phyloP scores from a whole-genome alignment of 1,140 invertebrate species.

The Daktulosphaira vitifoliae region DNA sequence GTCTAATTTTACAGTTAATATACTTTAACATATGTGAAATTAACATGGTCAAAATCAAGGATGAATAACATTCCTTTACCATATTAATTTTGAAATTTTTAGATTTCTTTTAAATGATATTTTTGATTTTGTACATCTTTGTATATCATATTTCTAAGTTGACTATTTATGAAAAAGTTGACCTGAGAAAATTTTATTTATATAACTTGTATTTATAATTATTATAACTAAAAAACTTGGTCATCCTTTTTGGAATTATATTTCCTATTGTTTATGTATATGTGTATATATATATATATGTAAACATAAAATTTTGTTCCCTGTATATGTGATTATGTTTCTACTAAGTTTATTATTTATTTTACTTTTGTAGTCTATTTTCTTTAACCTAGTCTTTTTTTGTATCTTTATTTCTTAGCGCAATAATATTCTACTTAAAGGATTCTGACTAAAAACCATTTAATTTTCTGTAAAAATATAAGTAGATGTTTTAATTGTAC shows the following conservation, averaged over 20 bases:
- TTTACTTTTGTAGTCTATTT: constrained; percentile 30
- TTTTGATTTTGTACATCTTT: too few relatives aligned
- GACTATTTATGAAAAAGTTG: background rate
- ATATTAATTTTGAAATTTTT: background rate
- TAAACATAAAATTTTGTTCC: constrained; percentile 3
- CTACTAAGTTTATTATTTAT: constrained; percentile 5
- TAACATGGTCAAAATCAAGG: background rate
- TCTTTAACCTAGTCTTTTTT: constrained; percentile 23
- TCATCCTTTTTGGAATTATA: background rate
- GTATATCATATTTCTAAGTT: too few relatives aligned
- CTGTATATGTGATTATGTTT: constrained; percentile 3
- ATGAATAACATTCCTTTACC: background rate
- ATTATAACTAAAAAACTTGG: too few relatives aligned
- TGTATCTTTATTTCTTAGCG: constrained; percentile 21
- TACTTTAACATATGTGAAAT: background rate
- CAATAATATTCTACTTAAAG: constrained; percentile 15
- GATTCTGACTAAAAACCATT: background rate
- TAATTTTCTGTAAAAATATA: constrained; percentile 1
- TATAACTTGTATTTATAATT: background rate
- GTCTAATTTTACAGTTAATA: background rate
- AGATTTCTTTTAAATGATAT: constrained; percentile 1
- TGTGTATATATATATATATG: background rate
- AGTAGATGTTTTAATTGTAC: background rate
- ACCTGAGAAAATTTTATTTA: background rate
- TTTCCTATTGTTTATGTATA: background rate